phyloP scores from a whole-genome alignment of 2,888 invertebrate genomes.

The Eupithecia dodoneata region DNA sequence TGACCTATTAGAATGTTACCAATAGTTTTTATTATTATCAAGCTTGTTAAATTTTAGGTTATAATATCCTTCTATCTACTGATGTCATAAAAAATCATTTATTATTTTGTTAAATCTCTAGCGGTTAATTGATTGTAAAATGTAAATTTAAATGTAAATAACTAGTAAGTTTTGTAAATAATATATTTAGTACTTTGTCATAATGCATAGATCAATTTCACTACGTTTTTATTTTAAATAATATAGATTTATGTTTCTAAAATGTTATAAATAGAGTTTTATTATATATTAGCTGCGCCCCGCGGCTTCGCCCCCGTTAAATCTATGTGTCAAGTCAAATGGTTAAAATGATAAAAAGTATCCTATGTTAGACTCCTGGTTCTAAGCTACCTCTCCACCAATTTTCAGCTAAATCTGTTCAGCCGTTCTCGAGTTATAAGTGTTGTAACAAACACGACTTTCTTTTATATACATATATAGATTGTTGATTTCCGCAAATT shows the following conservation, averaged over 20 bases:
- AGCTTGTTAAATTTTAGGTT: neutral
- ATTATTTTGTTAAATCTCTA: neutral
- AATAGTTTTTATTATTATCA: neutral
- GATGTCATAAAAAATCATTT: neutral
- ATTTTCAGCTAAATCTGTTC: too few species aligned
- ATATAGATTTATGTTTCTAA: conserved; percentile 16
- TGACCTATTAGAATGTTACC: neutral
- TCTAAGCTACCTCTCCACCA: too few species aligned
- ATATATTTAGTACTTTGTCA: neutral
- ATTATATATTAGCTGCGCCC: too few species aligned
- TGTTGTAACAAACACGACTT: too few species aligned
- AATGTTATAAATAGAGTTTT: conserved; percentile 43
- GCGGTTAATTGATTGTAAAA: neutral
- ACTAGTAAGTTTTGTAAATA: conserved; percentile 8
- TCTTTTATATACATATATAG: too few species aligned
- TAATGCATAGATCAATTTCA: conserved; percentile 20
- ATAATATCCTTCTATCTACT: neutral
- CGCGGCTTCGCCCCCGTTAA: too few species aligned
- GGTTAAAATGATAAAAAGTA: too few species aligned
- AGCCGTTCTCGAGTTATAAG: too few species aligned
- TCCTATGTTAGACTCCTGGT: too few species aligned
- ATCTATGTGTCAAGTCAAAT: too few species aligned
- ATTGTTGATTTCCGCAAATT: conserved; percentile 37
- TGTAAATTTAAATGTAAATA: conserved; percentile 26
- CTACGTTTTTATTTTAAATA: conserved; percentile 31